Conservation (phyloP, 2,888 invertebrate species). For the Timema cristinae region DNA sequence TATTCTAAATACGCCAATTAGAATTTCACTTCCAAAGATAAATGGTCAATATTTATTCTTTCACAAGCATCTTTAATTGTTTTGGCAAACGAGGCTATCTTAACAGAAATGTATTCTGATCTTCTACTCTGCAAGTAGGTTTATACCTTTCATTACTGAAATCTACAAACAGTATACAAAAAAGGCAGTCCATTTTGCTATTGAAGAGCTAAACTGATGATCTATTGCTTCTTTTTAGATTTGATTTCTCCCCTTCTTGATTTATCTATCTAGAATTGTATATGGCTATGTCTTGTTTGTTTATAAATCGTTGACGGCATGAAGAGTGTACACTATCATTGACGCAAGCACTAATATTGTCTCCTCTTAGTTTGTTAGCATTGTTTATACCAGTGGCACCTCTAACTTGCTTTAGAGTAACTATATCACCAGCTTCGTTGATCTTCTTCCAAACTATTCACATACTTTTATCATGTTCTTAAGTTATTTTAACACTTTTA, state of each 20-base stretch:
- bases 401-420: neutral
- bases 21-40: neutral
- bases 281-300: neutral
- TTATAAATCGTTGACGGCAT: too few species aligned
- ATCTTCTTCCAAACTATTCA: neutral
- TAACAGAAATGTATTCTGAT: neutral
- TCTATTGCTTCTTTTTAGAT: neutral
- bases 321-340: neutral
- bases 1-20: neutral
- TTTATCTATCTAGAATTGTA: neutral
- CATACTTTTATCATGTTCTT: neutral
- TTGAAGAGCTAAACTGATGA: neutral
- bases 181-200: neutral
- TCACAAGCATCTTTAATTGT: slow-evolving; percentile 5
- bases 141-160: slow-evolving; percentile 3
- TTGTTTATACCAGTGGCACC: neutral
- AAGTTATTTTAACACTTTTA: neutral
- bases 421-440: neutral
- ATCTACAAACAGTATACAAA: neutral
- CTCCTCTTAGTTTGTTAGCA: neutral
- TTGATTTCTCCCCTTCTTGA: neutral
- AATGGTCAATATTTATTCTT: neutral
- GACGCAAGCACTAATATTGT: slow-evolving; percentile 3
- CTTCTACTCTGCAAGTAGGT: neutral
- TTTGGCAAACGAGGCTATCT: neutral